A percentile compares a stretch with the other conserved stretches of the same genome.
phyloP scores from a whole-genome alignment of 2,113 vertebrate species.

The Eubucco bourcierii region DNA sequence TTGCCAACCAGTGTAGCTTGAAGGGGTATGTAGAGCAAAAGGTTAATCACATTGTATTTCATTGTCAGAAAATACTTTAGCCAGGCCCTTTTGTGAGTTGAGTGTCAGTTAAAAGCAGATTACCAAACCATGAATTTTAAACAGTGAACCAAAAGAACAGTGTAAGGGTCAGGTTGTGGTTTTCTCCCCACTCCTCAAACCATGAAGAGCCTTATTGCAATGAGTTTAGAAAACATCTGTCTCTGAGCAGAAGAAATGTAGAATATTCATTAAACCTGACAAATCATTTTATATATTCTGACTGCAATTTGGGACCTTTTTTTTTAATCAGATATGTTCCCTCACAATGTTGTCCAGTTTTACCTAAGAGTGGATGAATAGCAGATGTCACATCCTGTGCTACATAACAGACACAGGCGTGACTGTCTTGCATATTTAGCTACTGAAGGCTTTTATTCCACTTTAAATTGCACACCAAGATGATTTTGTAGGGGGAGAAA shows the following conservation, averaged over 20 bases:
- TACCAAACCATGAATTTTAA: not conserved
- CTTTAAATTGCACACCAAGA: not conserved
- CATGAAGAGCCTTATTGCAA: not conserved
- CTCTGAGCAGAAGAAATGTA: not conserved
- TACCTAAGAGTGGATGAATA: not conserved
- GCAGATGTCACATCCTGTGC: not conserved
- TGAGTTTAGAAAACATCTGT: not conserved
- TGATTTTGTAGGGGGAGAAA: not conserved
- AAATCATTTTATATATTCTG: not conserved
- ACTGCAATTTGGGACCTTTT: not conserved
- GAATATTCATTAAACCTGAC: not conserved
- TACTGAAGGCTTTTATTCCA: not conserved
- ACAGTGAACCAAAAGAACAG: not conserved
- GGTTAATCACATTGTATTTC: slow-evolving; percentile 20
- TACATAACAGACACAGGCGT: not conserved
- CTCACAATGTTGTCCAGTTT: not conserved
- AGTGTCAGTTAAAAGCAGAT: not conserved
- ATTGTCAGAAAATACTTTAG: slow-evolving; percentile 26
- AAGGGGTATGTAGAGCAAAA: not conserved
- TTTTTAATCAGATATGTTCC: not conserved
- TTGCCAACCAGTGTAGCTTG: not conserved
- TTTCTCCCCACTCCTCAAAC: not conserved
- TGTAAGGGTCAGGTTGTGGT: not conserved
- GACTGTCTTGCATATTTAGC: not conserved
- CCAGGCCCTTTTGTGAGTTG: not conserved